Evolutionary conservation across 1,140 invertebrate species (phyloP), one percentile per base, ranked within the genome.

Genomic region (Cotesia typhae): DNA sequence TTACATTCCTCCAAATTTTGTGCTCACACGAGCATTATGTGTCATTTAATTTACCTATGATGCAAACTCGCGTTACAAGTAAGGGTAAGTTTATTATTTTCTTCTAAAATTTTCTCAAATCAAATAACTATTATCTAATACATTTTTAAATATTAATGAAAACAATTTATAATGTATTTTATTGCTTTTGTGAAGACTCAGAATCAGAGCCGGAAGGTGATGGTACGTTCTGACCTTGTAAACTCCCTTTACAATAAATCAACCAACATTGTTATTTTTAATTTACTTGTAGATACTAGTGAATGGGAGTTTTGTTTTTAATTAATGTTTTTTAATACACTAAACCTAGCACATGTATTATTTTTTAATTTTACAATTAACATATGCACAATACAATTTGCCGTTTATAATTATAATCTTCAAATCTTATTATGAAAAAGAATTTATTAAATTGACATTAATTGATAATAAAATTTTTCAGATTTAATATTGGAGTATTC

Each of bases 11-110:
- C 47, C 94, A 96, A 81, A 94, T 96, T 51, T 91, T 99, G 57
- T 97, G 95, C 81, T 94, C 94, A 28, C 96, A 98, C 80, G 97
- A 98, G 83, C 97, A 96, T 88, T 98, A 93, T 86, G 91, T 95
- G 71, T 91, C 92, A 7, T 92, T 96, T 74, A 98, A 96, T 89
- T 89, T 95, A 76, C 97, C 94, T 3, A 89, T 94, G 71, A 90
- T 92, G 80, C 89, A 91, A 55, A 89, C 89, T 36, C 89, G 89
- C 77, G 75, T 80, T 10, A 78, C 80, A 47, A 78, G 78, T 6
- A 82, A 78, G 83, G 84, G 84, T 85, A 80, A 76, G 66, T 60
- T 65, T 68, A 72, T 52, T 12, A 20, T 57, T 57, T 47, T 47
- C 10, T 47, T 47, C 0, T 9, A 47, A 47, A 47, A 0, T 9